Evolutionary conservation across 2,888 invertebrate species (phyloP).

Genomic region (Protophormia terraenovae): DNA sequence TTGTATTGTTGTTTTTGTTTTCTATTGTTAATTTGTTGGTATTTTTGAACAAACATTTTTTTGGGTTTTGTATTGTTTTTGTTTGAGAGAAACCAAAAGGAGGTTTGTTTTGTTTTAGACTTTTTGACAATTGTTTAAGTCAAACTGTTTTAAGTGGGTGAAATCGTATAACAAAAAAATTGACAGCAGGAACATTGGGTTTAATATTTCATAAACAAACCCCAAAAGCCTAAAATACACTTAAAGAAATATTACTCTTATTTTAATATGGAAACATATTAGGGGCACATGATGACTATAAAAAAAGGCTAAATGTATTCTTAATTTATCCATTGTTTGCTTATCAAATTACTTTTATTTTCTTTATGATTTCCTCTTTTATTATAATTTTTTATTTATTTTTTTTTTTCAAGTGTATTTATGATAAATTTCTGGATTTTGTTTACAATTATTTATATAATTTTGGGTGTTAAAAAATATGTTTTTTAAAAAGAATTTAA

Average conservation of each 20-base stretch:
- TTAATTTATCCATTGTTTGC: background rate
- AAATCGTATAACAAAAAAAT: conserved; percentile 34
- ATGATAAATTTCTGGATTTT: background rate
- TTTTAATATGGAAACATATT: background rate
- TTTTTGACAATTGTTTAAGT: conserved; percentile 40
- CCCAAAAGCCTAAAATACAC: conserved; percentile 13
- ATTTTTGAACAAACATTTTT: conserved; percentile 19
- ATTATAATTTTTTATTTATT: no score
- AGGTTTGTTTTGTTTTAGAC: conserved; percentile 32
- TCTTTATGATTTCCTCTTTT: no score
- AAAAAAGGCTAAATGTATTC: background rate
- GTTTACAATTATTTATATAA: background rate
- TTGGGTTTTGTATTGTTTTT: background rate
- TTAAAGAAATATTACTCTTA: background rate
- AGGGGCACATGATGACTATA: background rate
- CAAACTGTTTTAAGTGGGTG: conserved; percentile 44
- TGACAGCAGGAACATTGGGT: conserved; percentile 34
- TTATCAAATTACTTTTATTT: background rate
- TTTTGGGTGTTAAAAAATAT: background rate
- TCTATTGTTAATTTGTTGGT: conserved; percentile 14
- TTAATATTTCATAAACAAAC: conserved; percentile 58
- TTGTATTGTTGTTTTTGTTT: conserved; percentile 26
- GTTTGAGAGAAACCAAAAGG: conserved; percentile 21
- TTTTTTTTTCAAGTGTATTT: background rate
- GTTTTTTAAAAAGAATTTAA: background rate